These are phyloP conservation scores for Lingula anatina DNA, from an alignment of 2,888 invertebrate genomes.

Conservation along the genomic window DNA sequence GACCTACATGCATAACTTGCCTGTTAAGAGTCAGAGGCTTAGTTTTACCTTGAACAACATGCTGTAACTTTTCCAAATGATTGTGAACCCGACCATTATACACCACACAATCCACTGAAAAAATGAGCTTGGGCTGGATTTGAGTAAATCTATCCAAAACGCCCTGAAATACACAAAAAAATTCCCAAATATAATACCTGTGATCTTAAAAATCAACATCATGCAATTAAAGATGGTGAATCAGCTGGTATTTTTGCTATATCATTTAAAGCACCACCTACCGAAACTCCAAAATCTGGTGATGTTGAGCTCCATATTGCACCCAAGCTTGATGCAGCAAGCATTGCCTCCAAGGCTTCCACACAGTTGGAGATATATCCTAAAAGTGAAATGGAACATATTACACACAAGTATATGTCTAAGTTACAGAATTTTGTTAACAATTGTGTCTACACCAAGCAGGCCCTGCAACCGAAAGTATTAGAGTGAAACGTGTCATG, in stretches of 20 bases:
- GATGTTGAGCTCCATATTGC: conserved; percentile 58
- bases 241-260: background rate
- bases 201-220: background rate
- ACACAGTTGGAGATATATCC: conserved; percentile 57
- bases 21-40: no score
- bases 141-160: conserved; percentile 55
- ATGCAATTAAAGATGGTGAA: no score
- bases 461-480: no score
- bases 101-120: conserved; percentile 57
- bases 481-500: no score
- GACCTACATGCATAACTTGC: no score
- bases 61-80: conserved; percentile 54
- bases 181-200: background rate
- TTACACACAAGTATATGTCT: no score
- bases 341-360: conserved; percentile 56
- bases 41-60: conserved; percentile 49
- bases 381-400: conserved; percentile 13
- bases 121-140: conserved; percentile 57
- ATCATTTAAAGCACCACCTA: conserved; percentile 19
- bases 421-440: no score
- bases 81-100: conserved; percentile 58
- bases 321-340: conserved; percentile 57
- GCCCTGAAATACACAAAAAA: conserved; percentile 36
- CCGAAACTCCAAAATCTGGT: conserved; percentile 57
- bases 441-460: no score